phyloP scores from a whole-genome alignment of 2,113 vertebrate species.

The Neolamprologus sp. region DNA sequence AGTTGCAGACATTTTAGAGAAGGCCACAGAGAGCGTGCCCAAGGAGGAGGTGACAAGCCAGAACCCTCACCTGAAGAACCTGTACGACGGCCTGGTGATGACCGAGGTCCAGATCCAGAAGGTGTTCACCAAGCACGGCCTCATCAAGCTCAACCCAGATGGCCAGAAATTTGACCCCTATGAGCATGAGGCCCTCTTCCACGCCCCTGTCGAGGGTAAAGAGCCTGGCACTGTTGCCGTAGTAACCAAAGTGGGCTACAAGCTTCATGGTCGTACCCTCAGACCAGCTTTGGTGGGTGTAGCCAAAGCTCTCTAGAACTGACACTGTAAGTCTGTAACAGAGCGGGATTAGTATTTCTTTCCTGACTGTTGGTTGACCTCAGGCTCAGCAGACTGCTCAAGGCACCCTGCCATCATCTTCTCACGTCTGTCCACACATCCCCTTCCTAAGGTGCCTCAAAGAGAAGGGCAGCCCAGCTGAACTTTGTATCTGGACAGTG shows the following conservation, averaged over 20 bases:
- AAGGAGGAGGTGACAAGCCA: slow-evolving; percentile 80
- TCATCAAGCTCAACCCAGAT: slow-evolving; percentile 81
- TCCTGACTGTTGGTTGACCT: not conserved
- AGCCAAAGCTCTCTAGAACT: slow-evolving; percentile 80
- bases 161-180: slow-evolving; percentile 94
- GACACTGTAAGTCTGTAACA: not conserved
- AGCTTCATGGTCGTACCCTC: slow-evolving; percentile 90
- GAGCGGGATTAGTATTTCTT: not conserved
- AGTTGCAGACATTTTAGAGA: slow-evolving; percentile 94
- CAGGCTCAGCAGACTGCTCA: not conserved
- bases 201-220: slow-evolving; percentile 79
- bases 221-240: slow-evolving; percentile 85
- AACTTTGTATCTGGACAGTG: not conserved
- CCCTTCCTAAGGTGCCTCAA: not conserved
- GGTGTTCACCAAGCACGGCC: slow-evolving; percentile 90
- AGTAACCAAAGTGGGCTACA: slow-evolving; percentile 94
- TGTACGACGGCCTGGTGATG: slow-evolving; percentile 93
- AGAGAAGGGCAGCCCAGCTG: not conserved
- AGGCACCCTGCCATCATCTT: not conserved
- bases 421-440: not conserved
- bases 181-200: slow-evolving; percentile 93
- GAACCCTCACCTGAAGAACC: slow-evolving; percentile 92
- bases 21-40: slow-evolving; percentile 90
- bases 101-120: slow-evolving; percentile 93
- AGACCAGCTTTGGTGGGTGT: slow-evolving; percentile 92